Evolutionary conservation across 35 echinoderm and acorn worm species (phyloP).

Genomic region (Eucidaris tribuloides): DNA sequence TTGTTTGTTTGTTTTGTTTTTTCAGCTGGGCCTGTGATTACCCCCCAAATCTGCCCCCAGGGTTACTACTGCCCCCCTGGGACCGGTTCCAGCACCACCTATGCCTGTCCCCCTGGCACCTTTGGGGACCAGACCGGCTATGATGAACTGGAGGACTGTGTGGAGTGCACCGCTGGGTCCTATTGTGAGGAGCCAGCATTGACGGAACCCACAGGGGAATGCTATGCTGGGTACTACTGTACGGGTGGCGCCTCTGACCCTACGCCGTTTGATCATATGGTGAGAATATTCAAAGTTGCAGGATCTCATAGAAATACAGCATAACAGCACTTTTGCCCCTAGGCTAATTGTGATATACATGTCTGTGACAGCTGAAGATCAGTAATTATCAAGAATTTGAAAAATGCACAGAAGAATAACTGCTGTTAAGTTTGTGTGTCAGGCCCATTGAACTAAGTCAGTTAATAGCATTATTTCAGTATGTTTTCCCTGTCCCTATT

Average conservation of each 20-base stretch:
- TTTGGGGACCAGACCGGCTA: constrained; percentile 62
- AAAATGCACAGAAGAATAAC: too few relatives aligned
- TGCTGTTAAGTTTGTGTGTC: too few relatives aligned
- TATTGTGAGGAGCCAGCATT: constrained; percentile 89
- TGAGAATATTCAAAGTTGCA: too few relatives aligned
- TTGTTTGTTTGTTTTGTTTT: too few relatives aligned
- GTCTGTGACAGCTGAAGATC: too few relatives aligned
- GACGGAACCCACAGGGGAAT: constrained; percentile 70
- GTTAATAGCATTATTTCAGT: too few relatives aligned
- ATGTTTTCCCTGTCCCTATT: too few relatives aligned
- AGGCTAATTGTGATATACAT: too few relatives aligned
- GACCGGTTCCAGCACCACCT: constrained; percentile 47
- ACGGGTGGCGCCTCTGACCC: constrained; percentile 77
- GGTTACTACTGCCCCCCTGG: constrained; percentile 95
- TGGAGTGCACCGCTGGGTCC: constrained; percentile 65
- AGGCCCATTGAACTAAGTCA: too few relatives aligned
- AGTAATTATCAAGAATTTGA: too few relatives aligned
- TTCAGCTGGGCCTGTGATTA: constrained; percentile 69
- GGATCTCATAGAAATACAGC: too few relatives aligned
- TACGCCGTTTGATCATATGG: constrained; percentile 93
- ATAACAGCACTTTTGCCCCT: too few relatives aligned
- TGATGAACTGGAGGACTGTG: constrained; percentile 59
- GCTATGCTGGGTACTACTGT: constrained; percentile 96
- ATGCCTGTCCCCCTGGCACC: constrained; percentile 84
- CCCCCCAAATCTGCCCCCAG: constrained; percentile 58